Base-by-base conservation (phyloP, 2,888 invertebrate genomes). In the Gastracanthus pulcherrimus region DNA sequence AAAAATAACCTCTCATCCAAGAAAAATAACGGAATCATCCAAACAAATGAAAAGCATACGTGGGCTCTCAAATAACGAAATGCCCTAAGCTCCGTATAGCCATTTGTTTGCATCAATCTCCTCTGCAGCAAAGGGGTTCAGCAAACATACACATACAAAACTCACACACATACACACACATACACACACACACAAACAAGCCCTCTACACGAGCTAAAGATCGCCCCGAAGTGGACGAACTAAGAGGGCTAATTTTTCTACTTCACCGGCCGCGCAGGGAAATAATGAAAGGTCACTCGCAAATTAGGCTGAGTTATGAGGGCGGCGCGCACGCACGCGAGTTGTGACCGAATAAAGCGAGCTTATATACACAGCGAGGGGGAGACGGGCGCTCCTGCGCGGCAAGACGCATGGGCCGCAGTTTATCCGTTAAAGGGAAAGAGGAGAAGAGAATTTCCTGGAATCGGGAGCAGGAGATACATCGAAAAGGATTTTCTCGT, bases 271-370 rank as follows among this genome's bases (percentile, higher is more conserved):
- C 19, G 48, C 2, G 9, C n/a, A 23, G 13, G 34, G 60, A n/a
- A 76, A 66, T 58, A 76, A 69, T 11, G 41, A 72, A 58, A 72
- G 80, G 76, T 76, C 76, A 71, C 16, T 58, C 36, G 58, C 58
- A 76, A 81, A 81, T 81, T 76, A 76, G 71, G 16, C 76, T 71
- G 80, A 76, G 34, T 81, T 76, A 72, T 76, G 71, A 16, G 38
- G n/a, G 51, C 62, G 23, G 29, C 9, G 45, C 13, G n/a, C 45
- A 45, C 19, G 55, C 55, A 19, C 19, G 69, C 23, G 31, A 60
- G 58, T 34, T 67, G 72, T 67, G 66, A 55, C 64, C 55, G 55
- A 79, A 72, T 71, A 72, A 66, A 79, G 45, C 23, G 51, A 23
- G 2, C n/a, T n/a, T n/a, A 31, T n/a, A n/a, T 16, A n/a, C 2